Base-by-base conservation (phyloP, 1,140 invertebrate genomes). In the Adoxophyes honmai region DNA sequence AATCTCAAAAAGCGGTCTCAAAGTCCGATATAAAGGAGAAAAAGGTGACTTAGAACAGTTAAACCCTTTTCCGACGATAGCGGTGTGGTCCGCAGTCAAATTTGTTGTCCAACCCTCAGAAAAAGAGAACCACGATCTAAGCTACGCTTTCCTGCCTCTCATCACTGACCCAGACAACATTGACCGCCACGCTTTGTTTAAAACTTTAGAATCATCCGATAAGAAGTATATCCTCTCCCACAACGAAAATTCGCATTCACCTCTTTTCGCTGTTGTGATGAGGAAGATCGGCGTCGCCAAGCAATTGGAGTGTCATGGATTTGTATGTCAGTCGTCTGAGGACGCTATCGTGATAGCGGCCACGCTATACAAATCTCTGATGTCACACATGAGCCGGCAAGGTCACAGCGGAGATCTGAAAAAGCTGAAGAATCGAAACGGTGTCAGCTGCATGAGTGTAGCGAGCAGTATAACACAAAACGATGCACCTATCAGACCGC, bases 241-340 rank as follows among this genome's bases (percentile, higher is more conserved):
- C 79, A 88, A 89, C 78, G 85, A 87, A 78, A 89, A 89, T 62
- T 80, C 91, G 5, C 95, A 96, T 85, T 95, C 95, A 0, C 96
- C 96, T 0, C 92, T 98, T 71, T 97, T 98, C 81, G 95, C 96
- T 9, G 96, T 97, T 36, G 95, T 98, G 13, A 97, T 97, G 95
- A 91, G 95, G 64, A 94, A 95, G 66, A 92, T 93, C 28, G 94
- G 93, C 13, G 92, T 94, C 6, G 93, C 94, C 1, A 94, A 94
- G 70, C 90, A 95, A 59, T 86, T 97, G 44, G 95, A 97, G 85
- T 98, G 96, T 81, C 96, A 98, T 87, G 96, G 94, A 10, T 98
- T 97, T 86, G 94, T 96, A 57, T 98, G 96, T 87, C 93, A 94
- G 71, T 93, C 91, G 66, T 93, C 95, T 9, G 96, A 97, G 85